phyloP scores from a whole-genome alignment of 2,113 vertebrate genomes.

The Leucosticte australis region DNA sequence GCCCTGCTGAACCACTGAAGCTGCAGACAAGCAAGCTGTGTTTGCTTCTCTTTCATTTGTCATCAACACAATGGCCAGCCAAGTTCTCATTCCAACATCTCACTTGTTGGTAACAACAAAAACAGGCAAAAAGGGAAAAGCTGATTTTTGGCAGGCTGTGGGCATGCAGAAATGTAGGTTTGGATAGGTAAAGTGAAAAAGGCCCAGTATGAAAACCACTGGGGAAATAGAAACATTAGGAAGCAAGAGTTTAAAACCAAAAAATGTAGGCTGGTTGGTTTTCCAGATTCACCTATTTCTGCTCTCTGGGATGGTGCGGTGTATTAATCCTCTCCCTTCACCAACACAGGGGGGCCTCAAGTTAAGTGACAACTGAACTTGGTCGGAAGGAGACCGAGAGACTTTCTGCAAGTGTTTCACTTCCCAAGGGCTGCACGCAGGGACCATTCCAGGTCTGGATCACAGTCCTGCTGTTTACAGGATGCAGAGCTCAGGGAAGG shows the following conservation, averaged over 20 bases:
- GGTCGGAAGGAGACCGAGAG: not conserved
- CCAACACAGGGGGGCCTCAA: not conserved
- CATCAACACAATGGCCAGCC: slow-evolving; percentile 41
- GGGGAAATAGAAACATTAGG: not conserved
- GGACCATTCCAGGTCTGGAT: not conserved
- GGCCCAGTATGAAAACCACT: not conserved
- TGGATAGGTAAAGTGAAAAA: not conserved
- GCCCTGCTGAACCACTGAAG: slow-evolving; percentile 27
- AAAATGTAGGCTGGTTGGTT: not conserved
- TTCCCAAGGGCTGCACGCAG: not conserved
- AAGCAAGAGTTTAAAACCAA: not conserved
- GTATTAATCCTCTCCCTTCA: not conserved
- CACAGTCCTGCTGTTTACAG: not conserved
- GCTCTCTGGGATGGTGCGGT: not conserved
- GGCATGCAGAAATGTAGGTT: not conserved
- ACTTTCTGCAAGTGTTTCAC: not conserved
- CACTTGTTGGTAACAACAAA: slow-evolving; percentile 25
- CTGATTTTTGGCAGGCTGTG: not conserved
- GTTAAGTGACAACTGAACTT: not conserved
- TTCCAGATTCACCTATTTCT: not conserved
- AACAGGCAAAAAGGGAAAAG: not conserved
- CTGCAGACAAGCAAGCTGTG: slow-evolving; percentile 57
- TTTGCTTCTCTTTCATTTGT: slow-evolving; percentile 48
- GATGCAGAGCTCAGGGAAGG: not conserved
- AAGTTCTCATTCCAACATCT: slow-evolving; percentile 38